These are phyloP conservation scores for Graptemys geographica DNA, from an alignment of 2,797 vertebrate genomes.

Conservation along the genomic window DNA sequence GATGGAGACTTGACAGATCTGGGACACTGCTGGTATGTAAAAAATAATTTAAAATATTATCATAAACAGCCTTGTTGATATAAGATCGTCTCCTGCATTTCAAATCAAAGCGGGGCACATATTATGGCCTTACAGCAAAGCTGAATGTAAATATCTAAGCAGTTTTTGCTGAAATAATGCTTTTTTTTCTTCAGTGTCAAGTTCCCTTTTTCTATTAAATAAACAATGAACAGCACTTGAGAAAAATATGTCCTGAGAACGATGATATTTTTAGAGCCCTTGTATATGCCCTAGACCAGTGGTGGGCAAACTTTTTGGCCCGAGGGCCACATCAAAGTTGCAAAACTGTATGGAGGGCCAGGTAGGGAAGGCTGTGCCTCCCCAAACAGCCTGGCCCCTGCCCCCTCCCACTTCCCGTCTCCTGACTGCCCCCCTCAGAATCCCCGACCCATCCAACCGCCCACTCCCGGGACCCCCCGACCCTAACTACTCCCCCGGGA, in stretches of 20 bases:
- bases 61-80: background rate
- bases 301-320: no score
- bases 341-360: no score
- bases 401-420: no score
- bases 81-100: background rate
- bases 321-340: no score
- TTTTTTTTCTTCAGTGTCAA: background rate
- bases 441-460: no score
- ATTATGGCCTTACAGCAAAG: background rate
- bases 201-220: conserved; percentile 26
- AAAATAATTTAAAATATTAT: background rate
- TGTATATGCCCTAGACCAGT: background rate
- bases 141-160: background rate
- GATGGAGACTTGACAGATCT: background rate
- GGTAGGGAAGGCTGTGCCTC: no score
- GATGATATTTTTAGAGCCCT: background rate
- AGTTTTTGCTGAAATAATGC: background rate
- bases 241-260: background rate
- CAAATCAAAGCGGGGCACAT: background rate
- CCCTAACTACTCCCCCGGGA: no score
- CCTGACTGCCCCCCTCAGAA: no score
- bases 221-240: background rate
- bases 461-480: no score
- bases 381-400: no score
- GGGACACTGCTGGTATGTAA: background rate